phyloP scores from a whole-genome alignment of 2,888 invertebrate genomes.

The Drosophila paracracens region DNA sequence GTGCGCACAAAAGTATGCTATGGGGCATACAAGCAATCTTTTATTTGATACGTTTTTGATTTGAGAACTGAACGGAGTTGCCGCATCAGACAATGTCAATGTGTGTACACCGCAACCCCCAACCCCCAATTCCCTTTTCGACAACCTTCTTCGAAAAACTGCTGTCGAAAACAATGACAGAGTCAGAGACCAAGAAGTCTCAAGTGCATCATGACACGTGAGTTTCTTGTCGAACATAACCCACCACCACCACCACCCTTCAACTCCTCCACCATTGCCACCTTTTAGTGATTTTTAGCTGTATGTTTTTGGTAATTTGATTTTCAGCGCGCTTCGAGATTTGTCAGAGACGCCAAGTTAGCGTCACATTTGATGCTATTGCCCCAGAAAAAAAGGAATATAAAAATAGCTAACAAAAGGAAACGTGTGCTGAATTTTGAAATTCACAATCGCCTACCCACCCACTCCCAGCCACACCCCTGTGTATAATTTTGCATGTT shows the following conservation, averaged over 20 bases:
- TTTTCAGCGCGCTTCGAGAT: constrained; percentile 66
- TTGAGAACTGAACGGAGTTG: constrained; percentile 52
- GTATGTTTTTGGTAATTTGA: constrained; percentile 68
- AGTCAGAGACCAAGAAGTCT: constrained; percentile 47
- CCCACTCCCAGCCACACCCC: background rate
- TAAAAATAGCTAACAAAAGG: background rate
- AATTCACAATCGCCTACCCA: constrained; percentile 19
- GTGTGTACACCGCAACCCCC: constrained; percentile 15
- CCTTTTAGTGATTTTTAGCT: constrained; percentile 26
- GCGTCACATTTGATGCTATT: constrained; percentile 74
- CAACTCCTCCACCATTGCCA: background rate
- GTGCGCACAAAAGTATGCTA: constrained; percentile 65
- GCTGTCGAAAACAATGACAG: constrained; percentile 64
- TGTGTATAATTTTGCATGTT: constrained; percentile 60
- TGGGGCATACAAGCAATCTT: constrained; percentile 58
- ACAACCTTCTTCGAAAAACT: constrained; percentile 17
- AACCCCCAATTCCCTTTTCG: too few species aligned
- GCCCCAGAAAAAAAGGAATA: constrained; percentile 35
- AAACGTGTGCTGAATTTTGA: constrained; percentile 72
- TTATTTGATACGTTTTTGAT: constrained; percentile 79
- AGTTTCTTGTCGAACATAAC: constrained; percentile 50
- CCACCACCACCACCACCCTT: background rate
- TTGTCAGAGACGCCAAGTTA: constrained; percentile 64
- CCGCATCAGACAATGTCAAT: constrained; percentile 68
- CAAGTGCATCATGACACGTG: constrained; percentile 80